These are phyloP conservation scores for Eunapius fragilis DNA, from an alignment of 37 sponge, comb jelly and placozoan genomes.

Conservation along the genomic window DNA sequence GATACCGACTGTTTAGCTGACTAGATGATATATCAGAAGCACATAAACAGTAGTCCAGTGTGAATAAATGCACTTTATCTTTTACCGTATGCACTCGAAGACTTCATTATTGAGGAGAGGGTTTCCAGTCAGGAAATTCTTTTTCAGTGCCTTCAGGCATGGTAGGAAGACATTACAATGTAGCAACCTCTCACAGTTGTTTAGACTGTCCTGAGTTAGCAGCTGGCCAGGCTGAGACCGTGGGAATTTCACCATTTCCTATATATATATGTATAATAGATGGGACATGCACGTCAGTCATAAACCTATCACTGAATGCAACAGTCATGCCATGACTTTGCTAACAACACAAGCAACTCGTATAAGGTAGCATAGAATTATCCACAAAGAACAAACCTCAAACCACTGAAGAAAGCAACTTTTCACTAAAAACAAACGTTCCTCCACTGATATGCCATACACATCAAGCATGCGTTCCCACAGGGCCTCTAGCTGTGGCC, in stretches of 20 bases:
- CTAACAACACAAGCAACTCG: no score
- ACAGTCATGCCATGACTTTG: no score
- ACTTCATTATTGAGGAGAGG: neutral
- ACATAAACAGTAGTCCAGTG: neutral
- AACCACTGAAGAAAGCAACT: constrained; percentile 37
- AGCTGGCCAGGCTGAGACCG: neutral
- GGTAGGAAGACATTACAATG: neutral
- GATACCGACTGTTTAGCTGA: constrained; percentile 48
- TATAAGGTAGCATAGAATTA: no score
- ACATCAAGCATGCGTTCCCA: constrained; percentile 82
- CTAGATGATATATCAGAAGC: constrained; percentile 15
- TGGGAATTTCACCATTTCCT: neutral
- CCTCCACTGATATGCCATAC: constrained; percentile 76
- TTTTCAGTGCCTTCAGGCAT: neutral
- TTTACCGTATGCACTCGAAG: neutral
- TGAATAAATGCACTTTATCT: neutral
- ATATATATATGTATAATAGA: neutral
- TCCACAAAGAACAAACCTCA: constrained; percentile 60
- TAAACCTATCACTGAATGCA: no score
- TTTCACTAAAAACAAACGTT: constrained; percentile 73
- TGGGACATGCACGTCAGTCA: neutral
- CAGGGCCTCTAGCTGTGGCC: constrained; percentile 77
- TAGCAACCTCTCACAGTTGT: neutral
- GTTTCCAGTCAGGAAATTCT: neutral
- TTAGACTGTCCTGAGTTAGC: neutral